Evolutionary conservation across 2,113 vertebrate genomes (phyloP).

Genomic region (Malurus elegans): DNA sequence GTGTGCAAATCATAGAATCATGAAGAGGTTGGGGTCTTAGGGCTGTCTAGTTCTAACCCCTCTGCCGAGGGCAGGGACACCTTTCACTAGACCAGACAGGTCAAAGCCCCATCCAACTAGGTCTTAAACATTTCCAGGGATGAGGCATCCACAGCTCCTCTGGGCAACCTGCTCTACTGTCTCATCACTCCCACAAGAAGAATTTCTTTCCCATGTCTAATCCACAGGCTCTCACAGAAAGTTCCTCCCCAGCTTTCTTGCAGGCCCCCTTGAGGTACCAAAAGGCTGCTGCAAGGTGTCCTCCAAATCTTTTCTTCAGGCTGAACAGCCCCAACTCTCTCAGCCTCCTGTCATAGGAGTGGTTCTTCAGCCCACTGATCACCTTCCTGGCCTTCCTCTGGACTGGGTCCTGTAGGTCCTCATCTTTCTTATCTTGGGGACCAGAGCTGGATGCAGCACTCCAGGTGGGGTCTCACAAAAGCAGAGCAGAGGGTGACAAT

Average conservation of each 20-base stretch:
- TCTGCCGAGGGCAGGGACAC: not conserved
- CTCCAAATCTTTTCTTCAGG: not conserved
- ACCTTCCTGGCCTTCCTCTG: not conserved
- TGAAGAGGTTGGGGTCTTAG: not conserved
- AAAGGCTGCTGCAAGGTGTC: not conserved
- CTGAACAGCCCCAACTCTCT: not conserved
- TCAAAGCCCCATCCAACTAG: not conserved
- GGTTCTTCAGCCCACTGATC: not conserved
- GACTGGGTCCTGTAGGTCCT: not conserved
- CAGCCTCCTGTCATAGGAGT: not conserved
- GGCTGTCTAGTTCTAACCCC: not conserved
- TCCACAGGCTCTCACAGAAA: not conserved
- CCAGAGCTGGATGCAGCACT: not conserved
- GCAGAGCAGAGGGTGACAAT: not conserved
- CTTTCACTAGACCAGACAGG: not conserved
- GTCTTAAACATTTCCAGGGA: not conserved
- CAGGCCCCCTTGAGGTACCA: not conserved
- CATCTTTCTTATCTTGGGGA: not conserved
- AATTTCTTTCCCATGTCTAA: not conserved
- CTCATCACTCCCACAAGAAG: not conserved
- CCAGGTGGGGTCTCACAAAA: fast-evolving
- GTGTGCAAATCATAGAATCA: not conserved
- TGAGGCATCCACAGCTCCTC: not conserved
- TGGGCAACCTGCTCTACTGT: not conserved
- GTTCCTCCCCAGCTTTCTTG: not conserved